Percentiles rank a stretch among this genome's conserved stretches.
Conservation (phyloP, 2,888 invertebrate genomes). For the Oscheius myriophilus region DNA sequence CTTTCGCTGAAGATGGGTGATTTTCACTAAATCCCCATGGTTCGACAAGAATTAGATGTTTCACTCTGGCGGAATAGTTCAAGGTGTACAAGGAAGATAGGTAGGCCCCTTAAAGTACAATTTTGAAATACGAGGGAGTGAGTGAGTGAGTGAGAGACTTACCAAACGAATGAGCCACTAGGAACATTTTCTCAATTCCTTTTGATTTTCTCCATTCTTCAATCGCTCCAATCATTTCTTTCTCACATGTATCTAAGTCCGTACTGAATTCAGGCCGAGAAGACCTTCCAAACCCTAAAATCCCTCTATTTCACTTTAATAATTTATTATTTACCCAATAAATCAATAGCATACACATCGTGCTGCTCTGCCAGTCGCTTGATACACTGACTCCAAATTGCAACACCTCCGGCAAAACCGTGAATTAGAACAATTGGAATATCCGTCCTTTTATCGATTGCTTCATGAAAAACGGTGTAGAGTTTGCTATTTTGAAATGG, state of each 20-base stretch:
- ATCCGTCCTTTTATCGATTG: slow-evolving; percentile 20
- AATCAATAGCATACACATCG: slow-evolving; percentile 90
- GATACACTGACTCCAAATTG: slow-evolving; percentile 91
- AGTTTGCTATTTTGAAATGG: slow-evolving; percentile 48
- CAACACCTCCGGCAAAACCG: slow-evolving; percentile 92
- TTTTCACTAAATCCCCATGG: slow-evolving; percentile 81
- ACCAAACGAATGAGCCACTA: slow-evolving; percentile 81
- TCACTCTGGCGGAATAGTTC: slow-evolving; percentile 84
- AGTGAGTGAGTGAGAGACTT: too few relatives aligned
- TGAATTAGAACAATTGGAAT: slow-evolving; percentile 89
- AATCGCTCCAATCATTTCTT: slow-evolving; percentile 87
- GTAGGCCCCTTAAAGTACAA: slow-evolving; percentile 76
- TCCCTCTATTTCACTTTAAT: background rate
- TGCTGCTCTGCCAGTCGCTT: slow-evolving; percentile 83
- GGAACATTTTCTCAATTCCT: slow-evolving; percentile 84
- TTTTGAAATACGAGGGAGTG: too few relatives aligned
- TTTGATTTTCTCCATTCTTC: slow-evolving; percentile 94
- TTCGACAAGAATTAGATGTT: slow-evolving; percentile 91
- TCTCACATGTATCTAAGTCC: slow-evolving; percentile 84
- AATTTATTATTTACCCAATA: slow-evolving; percentile 73
- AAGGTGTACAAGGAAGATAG: slow-evolving; percentile 88
- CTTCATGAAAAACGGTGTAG: slow-evolving; percentile 38
- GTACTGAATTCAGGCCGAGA: slow-evolving; percentile 85
- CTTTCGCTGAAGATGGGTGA: slow-evolving; percentile 50
- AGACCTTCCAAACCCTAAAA: slow-evolving; percentile 86